phyloP scores from a whole-genome alignment of 92 coral and sea anemone species.

The Palythoa heliodiscus region DNA sequence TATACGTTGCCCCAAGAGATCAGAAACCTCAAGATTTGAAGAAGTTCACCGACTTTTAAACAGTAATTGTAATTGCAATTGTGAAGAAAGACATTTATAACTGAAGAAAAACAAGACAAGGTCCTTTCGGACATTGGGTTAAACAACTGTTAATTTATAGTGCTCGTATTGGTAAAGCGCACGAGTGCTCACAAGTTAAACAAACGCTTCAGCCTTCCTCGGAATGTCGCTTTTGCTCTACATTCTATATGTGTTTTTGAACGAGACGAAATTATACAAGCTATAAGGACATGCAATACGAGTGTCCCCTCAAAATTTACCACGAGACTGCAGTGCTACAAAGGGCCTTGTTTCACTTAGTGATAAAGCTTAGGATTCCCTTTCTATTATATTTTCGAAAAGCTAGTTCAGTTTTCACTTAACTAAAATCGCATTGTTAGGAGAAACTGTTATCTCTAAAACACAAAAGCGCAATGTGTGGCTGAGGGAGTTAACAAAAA shows the following conservation, averaged over 20 bases:
- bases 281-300: not conserved
- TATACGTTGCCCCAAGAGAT: slow-evolving; percentile 23
- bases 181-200: slow-evolving; percentile 35
- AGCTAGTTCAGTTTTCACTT: slow-evolving; percentile 44
- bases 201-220: slow-evolving; percentile 26
- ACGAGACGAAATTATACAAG: slow-evolving; percentile 3
- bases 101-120: slow-evolving; percentile 1
- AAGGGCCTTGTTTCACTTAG: slow-evolving; percentile 13
- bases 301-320: not conserved
- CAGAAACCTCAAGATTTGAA: slow-evolving; percentile 5
- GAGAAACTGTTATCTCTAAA: slow-evolving; percentile 45
- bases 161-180: slow-evolving; percentile 31
- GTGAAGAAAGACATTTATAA: slow-evolving; percentile 14
- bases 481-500: slow-evolving; percentile 45
- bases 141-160: slow-evolving; percentile 40
- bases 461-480: slow-evolving; percentile 48
- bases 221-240: slow-evolving; percentile 34
- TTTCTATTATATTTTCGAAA: slow-evolving; percentile 37
- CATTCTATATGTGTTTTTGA: slow-evolving; percentile 10
- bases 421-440: slow-evolving; percentile 32
- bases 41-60: slow-evolving; percentile 15
- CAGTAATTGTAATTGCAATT: not conserved
- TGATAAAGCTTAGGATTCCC: not conserved
- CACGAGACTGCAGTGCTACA: not conserved
- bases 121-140: slow-evolving; percentile 29